Evolutionary conservation across 1,140 invertebrate species (phyloP).

Genomic region (Contarinia nasturtii): DNA sequence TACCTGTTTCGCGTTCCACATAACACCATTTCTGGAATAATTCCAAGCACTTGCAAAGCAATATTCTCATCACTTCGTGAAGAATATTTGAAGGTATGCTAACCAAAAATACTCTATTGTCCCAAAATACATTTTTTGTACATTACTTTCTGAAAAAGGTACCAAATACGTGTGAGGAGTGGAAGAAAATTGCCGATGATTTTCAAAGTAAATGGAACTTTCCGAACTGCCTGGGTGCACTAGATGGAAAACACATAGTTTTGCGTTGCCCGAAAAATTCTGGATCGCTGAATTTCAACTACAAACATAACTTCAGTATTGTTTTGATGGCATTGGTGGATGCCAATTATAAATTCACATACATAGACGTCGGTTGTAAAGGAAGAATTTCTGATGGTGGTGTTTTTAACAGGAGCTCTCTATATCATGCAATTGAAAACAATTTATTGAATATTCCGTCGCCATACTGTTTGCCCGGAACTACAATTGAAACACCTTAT

Average conservation of each 20-base stretch:
- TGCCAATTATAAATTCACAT: conserved; percentile 9
- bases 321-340: conserved; percentile 8
- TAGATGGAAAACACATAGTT: conserved; percentile 8
- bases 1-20: neutral
- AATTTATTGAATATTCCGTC: conserved; percentile 9
- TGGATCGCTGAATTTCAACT: conserved; percentile 8
- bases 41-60: neutral
- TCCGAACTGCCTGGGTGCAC: conserved; percentile 7
- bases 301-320: conserved; percentile 7
- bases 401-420: conserved; percentile 8
- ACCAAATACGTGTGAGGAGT: neutral
- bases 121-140: neutral
- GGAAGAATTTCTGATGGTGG: conserved; percentile 17
- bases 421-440: conserved; percentile 7
- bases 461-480: conserved; percentile 8
- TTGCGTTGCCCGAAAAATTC: conserved; percentile 4
- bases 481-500: conserved; percentile 8
- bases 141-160: neutral
- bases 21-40: neutral
- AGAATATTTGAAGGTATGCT: neutral
- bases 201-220: conserved; percentile 8
- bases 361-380: conserved; percentile 15
- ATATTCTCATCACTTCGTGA: neutral
- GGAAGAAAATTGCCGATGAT: conserved; percentile 5
- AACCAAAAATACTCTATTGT: neutral